Evolutionary conservation across 2,113 vertebrate species (phyloP).

Genomic region (Chamaea fasciata): DNA sequence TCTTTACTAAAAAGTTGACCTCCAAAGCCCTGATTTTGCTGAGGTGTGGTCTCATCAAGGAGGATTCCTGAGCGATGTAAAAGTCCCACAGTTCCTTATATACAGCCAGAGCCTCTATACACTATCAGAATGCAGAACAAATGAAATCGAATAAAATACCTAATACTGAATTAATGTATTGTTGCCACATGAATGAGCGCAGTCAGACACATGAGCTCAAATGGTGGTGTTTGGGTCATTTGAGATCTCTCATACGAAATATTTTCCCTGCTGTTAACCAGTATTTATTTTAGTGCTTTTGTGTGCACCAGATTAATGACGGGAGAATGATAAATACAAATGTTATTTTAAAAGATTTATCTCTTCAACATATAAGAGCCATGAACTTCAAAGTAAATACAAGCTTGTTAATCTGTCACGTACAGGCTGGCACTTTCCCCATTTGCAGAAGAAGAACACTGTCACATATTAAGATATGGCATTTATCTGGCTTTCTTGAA

Average conservation of each 20-base stretch:
- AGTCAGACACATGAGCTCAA: not conserved
- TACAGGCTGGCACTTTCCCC: not conserved
- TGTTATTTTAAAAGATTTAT: constrained; percentile 27
- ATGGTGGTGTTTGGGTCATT: not conserved
- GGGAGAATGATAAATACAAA: not conserved
- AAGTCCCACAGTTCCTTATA: not conserved
- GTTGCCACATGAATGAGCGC: not conserved
- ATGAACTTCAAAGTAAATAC: not conserved
- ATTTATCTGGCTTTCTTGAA: not conserved
- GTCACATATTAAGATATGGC: not conserved
- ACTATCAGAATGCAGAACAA: not conserved
- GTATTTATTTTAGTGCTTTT: not conserved
- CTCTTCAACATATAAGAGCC: not conserved
- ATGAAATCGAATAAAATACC: not conserved
- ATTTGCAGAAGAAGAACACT: not conserved
- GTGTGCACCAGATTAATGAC: not conserved
- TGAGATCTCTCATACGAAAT: not conserved
- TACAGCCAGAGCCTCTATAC: not conserved
- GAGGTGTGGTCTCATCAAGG: not conserved
- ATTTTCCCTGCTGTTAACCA: not conserved
- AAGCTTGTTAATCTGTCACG: not conserved
- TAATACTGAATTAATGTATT: not conserved
- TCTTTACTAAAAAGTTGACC: not conserved
- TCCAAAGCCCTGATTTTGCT: not conserved
- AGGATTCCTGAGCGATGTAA: not conserved